Evolutionary conservation across 2,888 invertebrate species (phyloP).

Genomic region (Rhaphigaster nebulosa): DNA sequence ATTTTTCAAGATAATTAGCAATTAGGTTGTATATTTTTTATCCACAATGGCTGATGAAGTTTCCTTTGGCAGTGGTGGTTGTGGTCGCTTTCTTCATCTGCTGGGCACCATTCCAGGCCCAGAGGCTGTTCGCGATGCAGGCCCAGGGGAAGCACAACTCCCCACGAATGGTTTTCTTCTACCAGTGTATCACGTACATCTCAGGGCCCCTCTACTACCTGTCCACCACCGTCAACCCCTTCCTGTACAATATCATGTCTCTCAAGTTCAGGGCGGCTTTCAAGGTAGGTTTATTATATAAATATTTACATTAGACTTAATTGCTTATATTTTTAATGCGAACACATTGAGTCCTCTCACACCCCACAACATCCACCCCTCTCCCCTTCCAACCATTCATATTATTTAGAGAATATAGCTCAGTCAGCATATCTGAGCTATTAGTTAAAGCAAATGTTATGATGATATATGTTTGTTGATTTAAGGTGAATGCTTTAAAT

Average conservation of each 20-base stretch:
- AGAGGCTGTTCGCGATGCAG: slow-evolving; percentile 80
- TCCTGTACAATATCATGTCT: slow-evolving; percentile 95
- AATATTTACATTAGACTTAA: neutral
- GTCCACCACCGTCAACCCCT: slow-evolving; percentile 93
- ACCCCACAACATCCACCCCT: neutral
- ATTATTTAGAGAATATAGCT: neutral
- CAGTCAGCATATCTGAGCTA: neutral
- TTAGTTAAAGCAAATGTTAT: neutral
- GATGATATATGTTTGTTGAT: too few species aligned
- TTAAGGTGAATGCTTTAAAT: too few species aligned
- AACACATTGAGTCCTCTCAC: neutral
- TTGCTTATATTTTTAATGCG: neutral
- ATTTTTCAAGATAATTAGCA: too few species aligned
- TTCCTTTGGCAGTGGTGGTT: slow-evolving; percentile 89
- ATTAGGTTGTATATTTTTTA: too few species aligned
- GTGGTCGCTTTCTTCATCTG: slow-evolving; percentile 87
- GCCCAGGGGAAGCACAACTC: slow-evolving; percentile 62
- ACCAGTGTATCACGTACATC: slow-evolving; percentile 81
- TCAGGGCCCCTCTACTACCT: slow-evolving; percentile 93
- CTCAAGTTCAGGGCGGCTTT: slow-evolving; percentile 83
- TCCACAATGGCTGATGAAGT: too few species aligned
- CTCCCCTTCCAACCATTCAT: too few species aligned
- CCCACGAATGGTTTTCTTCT: slow-evolving; percentile 70
- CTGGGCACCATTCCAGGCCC: slow-evolving; percentile 94
- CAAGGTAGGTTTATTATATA: slow-evolving; percentile 64